phyloP scores from a whole-genome alignment of 2,888 invertebrate genomes.

The Diarsia mendica region DNA sequence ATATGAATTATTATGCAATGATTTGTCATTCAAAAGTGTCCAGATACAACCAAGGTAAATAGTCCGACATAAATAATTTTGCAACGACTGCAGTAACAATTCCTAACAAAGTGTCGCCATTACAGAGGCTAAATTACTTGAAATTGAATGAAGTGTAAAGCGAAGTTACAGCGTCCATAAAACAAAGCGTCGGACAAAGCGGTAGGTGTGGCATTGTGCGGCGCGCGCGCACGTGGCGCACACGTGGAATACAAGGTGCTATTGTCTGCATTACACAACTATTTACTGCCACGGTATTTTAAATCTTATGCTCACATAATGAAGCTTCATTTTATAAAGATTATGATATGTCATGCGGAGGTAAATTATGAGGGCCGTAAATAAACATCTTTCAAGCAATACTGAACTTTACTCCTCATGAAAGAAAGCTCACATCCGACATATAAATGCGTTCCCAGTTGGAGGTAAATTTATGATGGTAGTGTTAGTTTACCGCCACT shows the following conservation, averaged over 20 bases:
- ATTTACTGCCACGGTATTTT: conserved; percentile 43
- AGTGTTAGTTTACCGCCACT: conserved; percentile 73
- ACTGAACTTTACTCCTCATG: neutral
- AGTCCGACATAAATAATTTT: neutral
- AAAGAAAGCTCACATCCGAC: conserved; percentile 7
- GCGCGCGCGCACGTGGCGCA: conserved; percentile 75
- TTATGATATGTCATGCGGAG: conserved; percentile 11
- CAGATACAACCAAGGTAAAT: neutral
- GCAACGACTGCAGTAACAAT: neutral
- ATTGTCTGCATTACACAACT: conserved; percentile 74
- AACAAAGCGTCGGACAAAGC: conserved; percentile 63
- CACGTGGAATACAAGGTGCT: conserved; percentile 79
- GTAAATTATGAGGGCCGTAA: conserved; percentile 69
- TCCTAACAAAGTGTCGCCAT: neutral
- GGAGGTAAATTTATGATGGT: conserved; percentile 67
- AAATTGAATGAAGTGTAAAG: conserved; percentile 28
- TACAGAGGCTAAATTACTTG: conserved; percentile 24
- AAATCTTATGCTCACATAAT: conserved; percentile 2
- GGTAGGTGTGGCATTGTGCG: conserved; percentile 65
- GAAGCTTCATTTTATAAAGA: conserved; percentile 24
- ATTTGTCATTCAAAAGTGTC: neutral
- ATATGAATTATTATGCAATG: neutral
- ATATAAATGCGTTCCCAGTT: neutral
- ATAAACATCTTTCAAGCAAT: conserved; percentile 11
- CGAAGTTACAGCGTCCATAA: conserved; percentile 45